Evolutionary conservation across 2,113 vertebrate genomes (phyloP), one percentile per base, ranked within the genome.

Genomic region (Oreamnos americanus): DNA sequence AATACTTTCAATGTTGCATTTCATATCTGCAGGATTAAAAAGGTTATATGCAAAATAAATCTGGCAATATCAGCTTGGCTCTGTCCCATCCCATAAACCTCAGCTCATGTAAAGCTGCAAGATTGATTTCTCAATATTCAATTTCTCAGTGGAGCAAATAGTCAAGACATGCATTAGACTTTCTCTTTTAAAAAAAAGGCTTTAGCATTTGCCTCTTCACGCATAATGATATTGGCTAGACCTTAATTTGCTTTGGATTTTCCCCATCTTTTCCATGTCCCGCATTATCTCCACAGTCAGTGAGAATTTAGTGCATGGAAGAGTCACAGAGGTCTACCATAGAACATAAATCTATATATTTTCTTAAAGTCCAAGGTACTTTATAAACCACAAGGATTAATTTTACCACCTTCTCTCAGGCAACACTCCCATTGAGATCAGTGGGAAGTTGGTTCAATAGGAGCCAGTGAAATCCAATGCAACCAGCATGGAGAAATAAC

Each of bases 51-150:
- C 62, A 93, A 98, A 95, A 93, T 94, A 97, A 97, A 94, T 81
- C 67, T 97, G 71, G 26, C 67, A 91, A 79, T 93, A 95, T 97
- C 86, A 97, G 89, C 47, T 97, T 91, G 91, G 57, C 45, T 88
- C 55, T 12, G 39, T 89, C 85, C 39, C 45, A 53, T 96, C 87
- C 86, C 64, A 94, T 94, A 98, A 97, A 95, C 87, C 71, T 53
- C 74, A 91, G 53, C 62, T 81, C 62, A 58, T 0, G 6, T 55
- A 95, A 93, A 96, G 39, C 45, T 87, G 28, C 16, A 87, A 60
- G 57, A 97, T 45, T 96, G 92, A 94, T 97, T 94, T 98, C 92
- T 97, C 78, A 97, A 74, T 91, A 91, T 95, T 94, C 76, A 87
- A 1, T 97, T 93, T 97, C 86, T 96, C 88, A 67, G 90, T 81